A percentile compares a stretch with the other conserved stretches of the same genome.
Conservation (phyloP, 2,113 vertebrate species). For the Leucosticte australis region DNA sequence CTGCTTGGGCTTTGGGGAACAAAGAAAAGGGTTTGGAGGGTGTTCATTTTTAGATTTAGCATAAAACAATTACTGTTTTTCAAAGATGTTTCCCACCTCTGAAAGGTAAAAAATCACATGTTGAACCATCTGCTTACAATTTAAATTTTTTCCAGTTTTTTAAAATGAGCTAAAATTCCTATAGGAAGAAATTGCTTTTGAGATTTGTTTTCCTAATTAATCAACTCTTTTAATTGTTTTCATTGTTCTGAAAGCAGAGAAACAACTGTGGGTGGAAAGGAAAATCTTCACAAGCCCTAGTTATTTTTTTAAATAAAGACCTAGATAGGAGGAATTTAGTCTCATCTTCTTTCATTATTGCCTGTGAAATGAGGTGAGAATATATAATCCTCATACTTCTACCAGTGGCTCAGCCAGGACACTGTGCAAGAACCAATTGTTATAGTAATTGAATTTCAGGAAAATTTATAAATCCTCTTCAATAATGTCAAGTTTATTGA, state of each 20-base stretch:
- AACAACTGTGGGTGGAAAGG: neutral
- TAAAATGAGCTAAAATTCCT: neutral
- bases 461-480: neutral
- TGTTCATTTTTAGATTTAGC: neutral
- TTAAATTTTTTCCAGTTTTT: neutral
- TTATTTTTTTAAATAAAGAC: constrained; percentile 37
- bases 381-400: constrained; percentile 48
- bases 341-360: constrained; percentile 55
- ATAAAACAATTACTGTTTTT: neutral
- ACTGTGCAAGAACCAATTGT: constrained; percentile 12
- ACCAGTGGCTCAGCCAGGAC: neutral
- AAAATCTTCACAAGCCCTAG: neutral
- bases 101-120: neutral
- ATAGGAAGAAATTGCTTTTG: neutral
- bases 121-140: neutral
- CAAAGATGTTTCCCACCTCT: neutral
- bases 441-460: neutral
- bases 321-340: constrained; percentile 22
- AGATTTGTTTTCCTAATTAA: neutral
- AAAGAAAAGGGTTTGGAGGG: neutral
- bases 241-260: neutral
- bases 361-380: constrained; percentile 58
- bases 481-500: constrained; percentile 39
- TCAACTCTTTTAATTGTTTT: neutral
- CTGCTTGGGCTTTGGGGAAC: neutral